Evolutionary conservation across 2,113 vertebrate species (phyloP).

Genomic region (Zeus faber): DNA sequence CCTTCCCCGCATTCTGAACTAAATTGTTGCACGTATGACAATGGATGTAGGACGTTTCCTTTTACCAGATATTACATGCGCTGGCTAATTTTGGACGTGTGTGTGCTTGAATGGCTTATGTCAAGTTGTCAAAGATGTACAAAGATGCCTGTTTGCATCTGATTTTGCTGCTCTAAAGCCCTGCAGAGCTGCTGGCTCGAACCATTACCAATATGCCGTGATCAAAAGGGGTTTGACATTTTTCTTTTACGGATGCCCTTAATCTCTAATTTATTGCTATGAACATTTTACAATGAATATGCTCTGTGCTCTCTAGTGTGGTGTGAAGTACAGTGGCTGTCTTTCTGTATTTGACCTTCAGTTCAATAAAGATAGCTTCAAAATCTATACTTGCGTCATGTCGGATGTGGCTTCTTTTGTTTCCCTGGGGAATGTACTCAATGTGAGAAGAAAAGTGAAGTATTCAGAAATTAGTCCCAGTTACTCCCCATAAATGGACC

Average conservation of each 20-base stretch:
- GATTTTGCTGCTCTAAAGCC: slow-evolving; percentile 31
- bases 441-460: too few relatives aligned
- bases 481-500: too few relatives aligned
- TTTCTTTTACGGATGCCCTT: slow-evolving; percentile 6
- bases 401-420: too few relatives aligned
- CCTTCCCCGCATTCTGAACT: too few relatives aligned
- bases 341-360: slow-evolving; percentile 17
- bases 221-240: too few relatives aligned
- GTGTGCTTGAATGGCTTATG: background rate
- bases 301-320: slow-evolving; percentile 7
- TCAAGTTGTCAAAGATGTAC: background rate
- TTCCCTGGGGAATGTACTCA: too few relatives aligned
- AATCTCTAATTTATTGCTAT: slow-evolving; percentile 6
- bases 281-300: slow-evolving; percentile 15
- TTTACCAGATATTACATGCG: too few relatives aligned
- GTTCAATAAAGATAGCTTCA: slow-evolving; percentile 40
- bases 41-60: too few relatives aligned
- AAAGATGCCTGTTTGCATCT: background rate
- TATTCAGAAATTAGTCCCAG: too few relatives aligned
- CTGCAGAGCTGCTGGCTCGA: slow-evolving; percentile 49
- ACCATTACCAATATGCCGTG: slow-evolving; percentile 26
- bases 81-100: background rate
- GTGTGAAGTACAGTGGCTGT: slow-evolving; percentile 8
- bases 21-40: too few relatives aligned
- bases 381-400: too few relatives aligned